A percentile compares a stretch with the other conserved stretches of the same genome.
These are phyloP conservation scores for Astreopora myriophthalma DNA, from an alignment of 64 coral and sea anemone genomes.

Conservation along the genomic window DNA sequence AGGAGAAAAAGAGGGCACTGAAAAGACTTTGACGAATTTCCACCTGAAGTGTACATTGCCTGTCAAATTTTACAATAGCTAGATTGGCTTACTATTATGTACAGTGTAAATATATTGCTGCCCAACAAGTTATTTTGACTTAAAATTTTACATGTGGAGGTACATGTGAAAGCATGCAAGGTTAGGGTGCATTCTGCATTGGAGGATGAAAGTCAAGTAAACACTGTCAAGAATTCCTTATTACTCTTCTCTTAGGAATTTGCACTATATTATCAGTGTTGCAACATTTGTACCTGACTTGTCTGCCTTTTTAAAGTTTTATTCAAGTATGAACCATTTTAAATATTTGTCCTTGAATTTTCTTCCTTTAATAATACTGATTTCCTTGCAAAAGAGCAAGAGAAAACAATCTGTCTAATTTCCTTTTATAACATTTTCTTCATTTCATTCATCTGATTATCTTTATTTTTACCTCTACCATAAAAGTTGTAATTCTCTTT, in stretches of 20 bases:
- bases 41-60: background rate
- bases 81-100: conserved; percentile 5
- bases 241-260: background rate
- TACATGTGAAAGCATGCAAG: background rate
- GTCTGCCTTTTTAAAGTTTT: too few species aligned
- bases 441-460: too few species aligned
- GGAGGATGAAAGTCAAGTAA: background rate
- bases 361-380: too few species aligned
- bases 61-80: background rate
- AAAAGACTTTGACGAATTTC: conserved; percentile 86
- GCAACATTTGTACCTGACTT: too few species aligned
- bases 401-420: too few species aligned
- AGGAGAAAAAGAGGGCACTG: conserved; percentile 95
- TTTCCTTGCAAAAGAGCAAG: too few species aligned
- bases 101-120: conserved; percentile 32
- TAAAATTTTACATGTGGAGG: background rate
- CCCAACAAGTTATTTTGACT: background rate
- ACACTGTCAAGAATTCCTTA: background rate
- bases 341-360: too few species aligned
- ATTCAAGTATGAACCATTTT: too few species aligned
- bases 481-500: too few species aligned
- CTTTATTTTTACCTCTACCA: too few species aligned
- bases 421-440: too few species aligned
- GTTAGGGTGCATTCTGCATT: background rate
- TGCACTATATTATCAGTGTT: too few species aligned